These are phyloP conservation scores for Ctenosaura bakeri DNA, from an alignment of 2,797 vertebrate species.

Conservation along the genomic window DNA sequence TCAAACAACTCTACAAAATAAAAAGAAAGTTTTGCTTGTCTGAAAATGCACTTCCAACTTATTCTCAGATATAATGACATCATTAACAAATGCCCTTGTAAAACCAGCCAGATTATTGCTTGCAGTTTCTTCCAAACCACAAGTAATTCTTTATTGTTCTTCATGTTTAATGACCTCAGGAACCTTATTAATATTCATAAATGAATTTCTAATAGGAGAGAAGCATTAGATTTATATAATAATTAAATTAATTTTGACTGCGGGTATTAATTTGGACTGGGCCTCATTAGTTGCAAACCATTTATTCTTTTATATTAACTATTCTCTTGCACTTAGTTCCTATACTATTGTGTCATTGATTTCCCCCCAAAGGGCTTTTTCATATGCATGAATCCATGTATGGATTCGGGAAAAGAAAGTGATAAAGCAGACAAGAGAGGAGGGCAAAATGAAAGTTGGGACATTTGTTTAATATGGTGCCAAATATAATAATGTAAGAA, in stretches of 20 bases:
- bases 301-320: slow-evolving; percentile 11
- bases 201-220: slow-evolving; percentile 66
- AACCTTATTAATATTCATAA: slow-evolving; percentile 74
- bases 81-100: slow-evolving; percentile 75
- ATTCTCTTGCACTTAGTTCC: slow-evolving; percentile 35
- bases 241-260: slow-evolving; percentile 58
- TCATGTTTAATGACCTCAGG: slow-evolving; percentile 69
- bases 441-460: background rate
- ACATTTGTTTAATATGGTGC: background rate
- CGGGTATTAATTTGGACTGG: background rate
- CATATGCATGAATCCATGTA: background rate
- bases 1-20: slow-evolving; percentile 65
- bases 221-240: slow-evolving; percentile 59
- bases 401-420: slow-evolving; percentile 24
- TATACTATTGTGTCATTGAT: slow-evolving; percentile 1
- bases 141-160: slow-evolving; percentile 74
- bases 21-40: slow-evolving; percentile 62
- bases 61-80: slow-evolving; percentile 73
- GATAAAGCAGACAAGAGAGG: background rate
- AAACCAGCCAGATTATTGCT: slow-evolving; percentile 72
- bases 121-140: slow-evolving; percentile 69
- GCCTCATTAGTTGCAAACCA: slow-evolving; percentile 14
- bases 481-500: background rate
- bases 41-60: slow-evolving; percentile 64
- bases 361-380: background rate